Evolutionary conservation across 1,140 invertebrate species (phyloP).

Genomic region (Cherax quadricarinatus): DNA sequence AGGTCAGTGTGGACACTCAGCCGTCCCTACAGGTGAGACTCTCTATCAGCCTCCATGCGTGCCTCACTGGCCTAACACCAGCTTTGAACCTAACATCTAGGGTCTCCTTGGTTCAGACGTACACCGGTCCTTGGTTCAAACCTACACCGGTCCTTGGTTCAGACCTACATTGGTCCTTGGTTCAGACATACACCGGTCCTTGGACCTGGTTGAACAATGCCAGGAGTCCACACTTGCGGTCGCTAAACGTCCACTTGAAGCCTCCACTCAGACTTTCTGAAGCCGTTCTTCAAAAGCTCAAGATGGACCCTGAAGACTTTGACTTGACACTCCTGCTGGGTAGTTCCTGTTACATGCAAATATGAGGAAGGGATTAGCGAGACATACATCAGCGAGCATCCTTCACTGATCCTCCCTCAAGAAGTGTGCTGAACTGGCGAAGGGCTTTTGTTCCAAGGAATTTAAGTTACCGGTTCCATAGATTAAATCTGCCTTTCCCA

Average conservation of each 20-base stretch:
- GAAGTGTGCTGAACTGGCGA: too few relatives aligned
- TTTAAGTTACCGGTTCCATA: too few relatives aligned
- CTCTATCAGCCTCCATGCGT: conserved; percentile 32
- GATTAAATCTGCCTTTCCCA: too few relatives aligned
- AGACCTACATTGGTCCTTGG: too few relatives aligned
- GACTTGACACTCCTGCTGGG: conserved; percentile 48
- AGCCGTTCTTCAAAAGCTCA: conserved; percentile 15
- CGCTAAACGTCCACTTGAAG: conserved; percentile 40
- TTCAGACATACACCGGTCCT: not conserved
- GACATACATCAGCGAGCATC: not conserved
- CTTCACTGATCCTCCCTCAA: too few relatives aligned
- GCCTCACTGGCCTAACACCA: conserved; percentile 52
- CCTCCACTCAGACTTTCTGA: conserved; percentile 24
- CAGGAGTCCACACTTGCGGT: conserved; percentile 42
- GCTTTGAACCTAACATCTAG: conserved; percentile 20
- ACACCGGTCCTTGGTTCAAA: too few relatives aligned
- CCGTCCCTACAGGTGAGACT: not conserved
- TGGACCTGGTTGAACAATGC: conserved; percentile 6
- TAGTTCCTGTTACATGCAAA: conserved; percentile 27
- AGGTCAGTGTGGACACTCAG: not conserved
- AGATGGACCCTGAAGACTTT: conserved; percentile 45
- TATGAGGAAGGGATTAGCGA: conserved; percentile 4
- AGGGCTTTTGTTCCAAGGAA: too few relatives aligned
- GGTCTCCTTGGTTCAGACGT: not conserved
- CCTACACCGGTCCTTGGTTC: too few relatives aligned